Evolutionary conservation across 2,888 invertebrate genomes (phyloP), one percentile per base, ranked within the genome.

Genomic region (Drosophila picticornis): DNA sequence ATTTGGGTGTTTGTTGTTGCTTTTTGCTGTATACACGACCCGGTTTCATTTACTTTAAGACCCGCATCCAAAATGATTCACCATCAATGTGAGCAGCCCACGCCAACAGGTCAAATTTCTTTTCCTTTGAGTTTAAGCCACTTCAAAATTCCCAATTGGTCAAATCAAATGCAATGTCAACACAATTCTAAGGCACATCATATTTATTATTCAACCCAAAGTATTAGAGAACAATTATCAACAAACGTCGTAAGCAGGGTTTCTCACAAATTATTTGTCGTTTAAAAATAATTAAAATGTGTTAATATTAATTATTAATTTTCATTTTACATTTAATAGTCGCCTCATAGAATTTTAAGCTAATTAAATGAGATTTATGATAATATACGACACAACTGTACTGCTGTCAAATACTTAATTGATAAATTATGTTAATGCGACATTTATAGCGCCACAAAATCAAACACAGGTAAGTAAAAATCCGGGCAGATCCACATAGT

Each of bases 181-280:
- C 63, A 61, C 52, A 66, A 60, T 48, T 72, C 53, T 52, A 52
- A 75, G 77, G 61, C 61, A 62, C 77, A 72, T 78, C 59, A 53
- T 25, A 64, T 53, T 57, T 36, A 40, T 77, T 79, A 68, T 64
- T 80, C 53, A 67, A 74, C 61, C 56, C 50, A 58, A 27, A 11
- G 19, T 51, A 51, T 53, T n/a, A 51, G 36, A 31, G 22, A 16
- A 16, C 11, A n/a, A 40, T 10, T 7, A 36, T 36, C 2, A 2
- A 16, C 36, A 36, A 36, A 19, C 19, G 16, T 19, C 19, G 4
- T 2, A 36, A 73, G 76, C 79, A 64, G 81, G 81, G 78, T 81
- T 34, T 68, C 64, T 27, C 48, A 38, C 50, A 51, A 7, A 16
- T 22, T 16, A 9, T 6, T 16, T 25, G 7, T 13, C 48, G 34